Base-by-base conservation (phyloP, 2,888 invertebrate genomes). In the Eristalis pertinax region DNA sequence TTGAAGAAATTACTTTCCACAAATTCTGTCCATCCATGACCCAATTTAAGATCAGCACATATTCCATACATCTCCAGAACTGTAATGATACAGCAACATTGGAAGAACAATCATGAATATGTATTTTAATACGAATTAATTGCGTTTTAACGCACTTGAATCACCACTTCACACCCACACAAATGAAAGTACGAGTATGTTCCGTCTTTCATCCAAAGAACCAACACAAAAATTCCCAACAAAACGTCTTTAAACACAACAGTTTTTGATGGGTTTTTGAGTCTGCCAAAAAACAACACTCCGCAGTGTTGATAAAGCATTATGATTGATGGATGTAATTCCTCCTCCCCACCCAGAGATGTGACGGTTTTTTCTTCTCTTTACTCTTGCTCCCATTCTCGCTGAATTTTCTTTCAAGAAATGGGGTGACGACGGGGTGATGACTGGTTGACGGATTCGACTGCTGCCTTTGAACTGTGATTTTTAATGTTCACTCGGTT, bases 261-360 rank as follows among this genome's bases (percentile, higher is more conserved):
- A 64, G 63, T 50, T 81, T 63, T 64, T 81, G 75, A 75, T 81
- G 81, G 74, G 63, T 50, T 75, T 81, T 75, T 58, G 64, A 69
- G 69, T 69, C n/a, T 41, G 43, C 29, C 4, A 24, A 63, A 73
- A 63, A 68, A 56, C 13, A 43, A 62, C 62, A 58, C 79, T 81
- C 68, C 58, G 81, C 81, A 75, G 43, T 70, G 76, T 70, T 82
- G 81, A 82, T 82, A 82, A 82, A 70, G 70, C 81, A 76, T 70
- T 58, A 82, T 82, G 81, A 82, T 82, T 82, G 81, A 82, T 82
- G 69, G 81, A 70, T 75, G 75, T 82, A 76, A 76, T 76, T 70
- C 70, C 81, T 63, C 75, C 11, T 41, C 50, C 15, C 64, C 70
- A 41, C 3, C 15, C 62, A 38, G 63, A 75, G 50, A 29, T 75